A percentile compares a stretch with the other conserved stretches of the same genome.
Conservation (phyloP, 1,140 invertebrate species). For the Drosophila rufa region DNA sequence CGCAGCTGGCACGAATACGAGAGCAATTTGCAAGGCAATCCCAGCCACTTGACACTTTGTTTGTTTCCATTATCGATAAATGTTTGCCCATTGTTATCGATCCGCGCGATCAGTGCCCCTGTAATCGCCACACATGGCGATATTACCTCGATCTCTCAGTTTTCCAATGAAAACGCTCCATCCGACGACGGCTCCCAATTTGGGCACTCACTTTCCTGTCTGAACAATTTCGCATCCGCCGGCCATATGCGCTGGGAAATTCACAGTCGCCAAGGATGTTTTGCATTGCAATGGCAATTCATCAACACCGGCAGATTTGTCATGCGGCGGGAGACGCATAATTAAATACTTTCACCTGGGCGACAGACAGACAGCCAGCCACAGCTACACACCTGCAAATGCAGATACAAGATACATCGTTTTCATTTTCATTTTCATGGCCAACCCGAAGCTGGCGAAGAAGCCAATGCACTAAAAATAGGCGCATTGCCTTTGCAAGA, state of each 20-base stretch:
- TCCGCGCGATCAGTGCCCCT: constrained; percentile 42
- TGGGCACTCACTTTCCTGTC: constrained; percentile 70
- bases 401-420: constrained; percentile 42
- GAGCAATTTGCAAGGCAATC: constrained; percentile 41
- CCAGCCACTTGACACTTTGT: constrained; percentile 44
- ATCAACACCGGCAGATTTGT: constrained; percentile 75
- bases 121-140: constrained; percentile 44
- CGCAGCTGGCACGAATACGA: constrained; percentile 30
- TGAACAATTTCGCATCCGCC: constrained; percentile 49
- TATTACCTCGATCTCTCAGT: constrained; percentile 32
- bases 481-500: constrained; percentile 67
- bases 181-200: constrained; percentile 55
- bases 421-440: constrained; percentile 59
- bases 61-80: constrained; percentile 49
- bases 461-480: constrained; percentile 78
- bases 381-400: constrained; percentile 26
- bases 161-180: constrained; percentile 62
- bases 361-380: neutral
- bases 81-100: constrained; percentile 56
- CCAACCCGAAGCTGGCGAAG: constrained; percentile 57
- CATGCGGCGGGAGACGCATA: constrained; percentile 68
- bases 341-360: constrained; percentile 80
- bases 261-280: constrained; percentile 64
- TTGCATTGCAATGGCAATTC: constrained; percentile 72
- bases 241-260: constrained; percentile 38